Evolutionary conservation across 2,888 invertebrate genomes (phyloP), one percentile per base, ranked within the genome.

Genomic region (Tinea semifulvella): DNA sequence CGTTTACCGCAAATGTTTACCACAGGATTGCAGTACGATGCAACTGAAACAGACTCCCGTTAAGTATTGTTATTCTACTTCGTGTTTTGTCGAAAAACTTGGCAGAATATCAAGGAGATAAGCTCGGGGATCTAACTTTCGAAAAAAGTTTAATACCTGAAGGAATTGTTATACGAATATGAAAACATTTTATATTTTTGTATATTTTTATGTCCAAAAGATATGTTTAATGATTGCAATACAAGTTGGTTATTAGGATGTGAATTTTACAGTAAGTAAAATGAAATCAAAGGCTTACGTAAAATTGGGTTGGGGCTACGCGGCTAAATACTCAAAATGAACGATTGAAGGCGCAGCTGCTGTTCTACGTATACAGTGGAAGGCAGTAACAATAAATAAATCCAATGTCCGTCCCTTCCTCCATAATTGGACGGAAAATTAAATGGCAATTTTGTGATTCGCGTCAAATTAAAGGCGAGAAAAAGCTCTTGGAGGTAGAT

Each of bases 321-420:
- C 2, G 31, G 13, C 14, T 38, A 38, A 49, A 47, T 51, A 52
- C 58, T 53, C 46, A 48, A 53, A 48, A 54, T 56, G 59, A 54
- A 50, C 51, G 55, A 56, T 53, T 58, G 55, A 63, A 53, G 53
- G 49, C 49, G 53, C 57, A 62, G 59, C 54, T n/a, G n/a, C n/a
- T 57, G 58, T 52, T 56, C 48, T 52, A 49, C 50, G 46, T 55
- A 56, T 54, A 55, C 50, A 48, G 50, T 50, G 47, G 50, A 51
- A 48, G 50, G 46, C 48, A 48, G 49, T 47, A 52, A 53, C 52
- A 49, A 50, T 56, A 57, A 58, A 61, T 57, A 58, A 57, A 51
- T 50, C 49, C 45, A 25, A 26, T 42, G 50, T 26, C 45, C 43
- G 27, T 43, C 46, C 50, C 50, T 50, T 44, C 48, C 47, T 53